These are phyloP conservation scores for Penaeus monodon DNA, from an alignment of 2,888 invertebrate species.

Conservation along the genomic window DNA sequence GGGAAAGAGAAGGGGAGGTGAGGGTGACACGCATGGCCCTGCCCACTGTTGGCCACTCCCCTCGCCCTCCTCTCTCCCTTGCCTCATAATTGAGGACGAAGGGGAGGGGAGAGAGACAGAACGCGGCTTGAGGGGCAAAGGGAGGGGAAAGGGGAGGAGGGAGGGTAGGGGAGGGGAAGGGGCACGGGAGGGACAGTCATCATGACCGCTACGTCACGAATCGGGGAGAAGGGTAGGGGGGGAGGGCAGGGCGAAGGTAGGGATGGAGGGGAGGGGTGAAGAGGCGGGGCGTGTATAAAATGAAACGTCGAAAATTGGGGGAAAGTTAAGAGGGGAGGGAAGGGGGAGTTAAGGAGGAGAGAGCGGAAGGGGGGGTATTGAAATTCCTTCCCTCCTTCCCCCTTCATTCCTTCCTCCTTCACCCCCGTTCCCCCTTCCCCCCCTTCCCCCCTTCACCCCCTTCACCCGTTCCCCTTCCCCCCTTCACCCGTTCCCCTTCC, in stretches of 20 bases:
- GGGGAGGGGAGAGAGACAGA: not conserved
- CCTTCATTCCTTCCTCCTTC: not conserved
- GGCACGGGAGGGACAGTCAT: conserved; percentile 6
- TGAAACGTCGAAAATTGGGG: conserved; percentile 5
- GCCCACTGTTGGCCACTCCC: conserved; percentile 11
- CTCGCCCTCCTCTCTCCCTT: not conserved
- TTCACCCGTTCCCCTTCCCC: not conserved
- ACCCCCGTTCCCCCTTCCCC: conserved; percentile 11
- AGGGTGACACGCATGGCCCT: not conserved
- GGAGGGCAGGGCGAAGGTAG: not conserved
- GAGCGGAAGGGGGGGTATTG: not conserved
- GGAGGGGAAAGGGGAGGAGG: not conserved
- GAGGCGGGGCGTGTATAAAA: not conserved
- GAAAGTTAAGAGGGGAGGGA: not conserved
- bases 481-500: not conserved
- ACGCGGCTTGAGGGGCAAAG: not conserved
- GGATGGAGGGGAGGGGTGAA: not conserved
- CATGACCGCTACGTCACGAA: conserved; percentile 6
- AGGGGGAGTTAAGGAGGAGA: not conserved
- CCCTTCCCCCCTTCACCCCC: not conserved
- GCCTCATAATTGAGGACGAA: not conserved
- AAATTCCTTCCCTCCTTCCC: not conserved
- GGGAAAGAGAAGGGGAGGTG: too few species aligned
- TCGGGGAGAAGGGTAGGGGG: not conserved
- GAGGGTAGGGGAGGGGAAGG: not conserved